Base-by-base conservation (phyloP, 2,113 vertebrate genomes). In the Lepisosteus oculatus region DNA sequence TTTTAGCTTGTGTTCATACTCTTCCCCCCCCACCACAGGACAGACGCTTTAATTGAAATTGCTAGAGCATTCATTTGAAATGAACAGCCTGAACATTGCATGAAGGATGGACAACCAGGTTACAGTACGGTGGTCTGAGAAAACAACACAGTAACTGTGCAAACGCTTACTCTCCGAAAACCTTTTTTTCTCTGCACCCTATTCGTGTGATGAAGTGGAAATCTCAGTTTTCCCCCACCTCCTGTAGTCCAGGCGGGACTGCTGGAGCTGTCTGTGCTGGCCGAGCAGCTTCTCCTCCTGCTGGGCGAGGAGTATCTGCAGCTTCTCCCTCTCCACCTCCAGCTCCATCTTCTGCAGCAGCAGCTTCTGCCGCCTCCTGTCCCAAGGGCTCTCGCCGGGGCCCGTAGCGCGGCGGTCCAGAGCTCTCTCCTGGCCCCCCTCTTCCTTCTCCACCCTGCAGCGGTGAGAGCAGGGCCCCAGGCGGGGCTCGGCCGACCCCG, bases 291-390 rank as follows among this genome's bases (percentile, higher is more conserved):
- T 92, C 72, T 93, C 90, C 75, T 98, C 95, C 81, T 98, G 96
- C 71, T 96, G 90, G 51, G 90, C 89, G 69, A 98, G 80, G 61
- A 95, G 82, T 62, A 88, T 81, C 72, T 97, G 95, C 65, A 99
- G 93, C 73, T 77, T 87, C 51, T 98, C 95, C 76, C 94, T 92
- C 87, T 98, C 95, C 76, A 88, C 80, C 89, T 98, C 96, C 78
- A 99, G 86, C 81, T 97, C 95, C 85, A 95, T 88, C 85, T 96
- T 99, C 85, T 98, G 96, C 80, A 95, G 83, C 77, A 97, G 82
- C 63, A 99, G 87, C 65, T 91, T 89, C 69, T 94, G 91, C 61
- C 88, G 91, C 84, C 90, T 94, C 74, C 93, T 92, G 80, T 94
- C 93, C 66, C 93, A 95, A 1, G 56, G 93, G 72, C 12, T 85